Conservation (phyloP, 2,888 invertebrate species). For the Galerucella nymphaeae region DNA sequence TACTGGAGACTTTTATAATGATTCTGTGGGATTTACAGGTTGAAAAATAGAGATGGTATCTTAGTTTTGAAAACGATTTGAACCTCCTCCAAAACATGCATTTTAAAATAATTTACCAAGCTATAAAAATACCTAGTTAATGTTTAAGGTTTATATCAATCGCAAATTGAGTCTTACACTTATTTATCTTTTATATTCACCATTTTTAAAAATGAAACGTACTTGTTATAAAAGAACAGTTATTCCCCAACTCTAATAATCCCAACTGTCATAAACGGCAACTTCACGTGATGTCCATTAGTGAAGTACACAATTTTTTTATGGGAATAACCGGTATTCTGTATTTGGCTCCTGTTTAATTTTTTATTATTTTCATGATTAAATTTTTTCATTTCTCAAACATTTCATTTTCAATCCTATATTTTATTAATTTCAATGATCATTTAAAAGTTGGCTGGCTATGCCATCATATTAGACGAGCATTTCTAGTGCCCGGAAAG, state of each 20-base stretch:
- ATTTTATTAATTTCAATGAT: no score
- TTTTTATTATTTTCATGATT: no score
- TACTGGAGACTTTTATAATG: neutral
- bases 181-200: neutral
- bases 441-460: neutral
- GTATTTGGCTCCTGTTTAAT: no score
- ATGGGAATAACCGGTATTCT: neutral
- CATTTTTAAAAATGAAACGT: neutral
- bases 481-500: neutral
- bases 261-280: neutral
- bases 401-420: no score
- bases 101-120: neutral
- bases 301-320: neutral
- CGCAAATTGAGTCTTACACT: neutral
- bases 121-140: no score
- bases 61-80: neutral
- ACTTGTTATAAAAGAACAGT: neutral
- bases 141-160: no score
- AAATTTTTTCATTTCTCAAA: no score
- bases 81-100: neutral
- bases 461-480: neutral
- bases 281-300: neutral
- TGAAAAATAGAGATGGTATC: neutral
- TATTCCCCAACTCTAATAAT: neutral
- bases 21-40: neutral